A percentile compares a stretch with the other conserved stretches of the same genome.
Conservation (phyloP, 2,797 vertebrate species). For the Pantherophis vulpinus region DNA sequence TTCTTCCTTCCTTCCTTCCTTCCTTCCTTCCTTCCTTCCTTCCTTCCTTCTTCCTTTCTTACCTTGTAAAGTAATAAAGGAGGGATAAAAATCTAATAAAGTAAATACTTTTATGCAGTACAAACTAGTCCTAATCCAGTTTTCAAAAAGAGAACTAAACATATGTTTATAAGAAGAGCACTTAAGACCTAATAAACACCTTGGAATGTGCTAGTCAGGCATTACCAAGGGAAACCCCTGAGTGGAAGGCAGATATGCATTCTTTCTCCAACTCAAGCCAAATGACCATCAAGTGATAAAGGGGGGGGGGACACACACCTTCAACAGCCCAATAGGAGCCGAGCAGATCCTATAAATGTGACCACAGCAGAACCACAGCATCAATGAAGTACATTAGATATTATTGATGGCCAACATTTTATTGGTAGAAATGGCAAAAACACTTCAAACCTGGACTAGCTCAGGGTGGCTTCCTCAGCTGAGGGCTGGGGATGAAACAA, state of each 20-base stretch:
- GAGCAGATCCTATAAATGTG: neutral
- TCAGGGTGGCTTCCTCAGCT: neutral
- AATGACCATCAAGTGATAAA: neutral
- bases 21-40: fast-evolving
- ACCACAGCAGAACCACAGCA: neutral
- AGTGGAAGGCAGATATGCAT: neutral
- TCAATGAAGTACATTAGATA: neutral
- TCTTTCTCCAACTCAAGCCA: neutral
- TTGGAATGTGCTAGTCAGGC: neutral
- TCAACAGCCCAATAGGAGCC: neutral
- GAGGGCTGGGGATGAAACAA: neutral
- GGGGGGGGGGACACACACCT: neutral
- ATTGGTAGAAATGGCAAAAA: neutral
- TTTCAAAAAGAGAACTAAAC: neutral
- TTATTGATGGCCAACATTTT: neutral
- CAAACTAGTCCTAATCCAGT: neutral
- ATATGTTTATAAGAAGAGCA: neutral
- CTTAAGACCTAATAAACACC: neutral
- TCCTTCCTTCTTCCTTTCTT: fast-evolving
- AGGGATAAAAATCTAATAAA: neutral
- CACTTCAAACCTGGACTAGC: neutral
- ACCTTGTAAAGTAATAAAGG: neutral
- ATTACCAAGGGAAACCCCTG: neutral
- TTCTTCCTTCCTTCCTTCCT: no score
- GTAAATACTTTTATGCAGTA: neutral